Evolutionary conservation across 2,797 vertebrate genomes (phyloP).

Genomic region (Echeneis naucrates): DNA sequence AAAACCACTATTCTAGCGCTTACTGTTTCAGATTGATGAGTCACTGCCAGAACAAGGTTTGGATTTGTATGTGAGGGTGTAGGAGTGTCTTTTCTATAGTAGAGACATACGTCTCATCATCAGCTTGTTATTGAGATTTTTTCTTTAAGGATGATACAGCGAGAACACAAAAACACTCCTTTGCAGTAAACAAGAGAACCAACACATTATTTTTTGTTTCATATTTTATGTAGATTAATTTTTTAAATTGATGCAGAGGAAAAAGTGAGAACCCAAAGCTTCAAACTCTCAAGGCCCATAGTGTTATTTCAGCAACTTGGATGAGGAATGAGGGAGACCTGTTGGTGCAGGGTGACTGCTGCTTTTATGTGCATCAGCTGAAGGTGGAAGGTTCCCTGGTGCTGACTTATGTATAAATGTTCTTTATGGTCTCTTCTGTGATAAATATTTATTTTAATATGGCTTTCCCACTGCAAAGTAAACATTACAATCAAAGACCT

Average conservation of each 20-base stretch:
- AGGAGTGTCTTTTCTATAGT: neutral
- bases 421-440: no score
- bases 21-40: neutral
- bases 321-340: neutral
- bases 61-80: neutral
- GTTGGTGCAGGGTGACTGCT: neutral
- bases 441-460: no score
- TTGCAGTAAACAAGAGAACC: neutral
- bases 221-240: neutral
- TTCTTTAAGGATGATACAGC: constrained; percentile 2
- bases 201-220: neutral
- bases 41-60: neutral
- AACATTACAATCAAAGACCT: no score
- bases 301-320: neutral
- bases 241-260: neutral
- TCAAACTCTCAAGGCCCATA: neutral
- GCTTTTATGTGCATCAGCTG: neutral
- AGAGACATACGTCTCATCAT: neutral
- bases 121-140: neutral
- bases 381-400: neutral
- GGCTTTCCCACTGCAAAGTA: no score
- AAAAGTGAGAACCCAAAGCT: neutral
- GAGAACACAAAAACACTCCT: neutral
- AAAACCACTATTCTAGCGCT: neutral
- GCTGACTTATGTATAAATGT: no score